A percentile compares a stretch with the other conserved stretches of the same genome.
These are phyloP conservation scores for Centropus unirufus DNA, from an alignment of 2,113 vertebrate species.

Conservation along the genomic window DNA sequence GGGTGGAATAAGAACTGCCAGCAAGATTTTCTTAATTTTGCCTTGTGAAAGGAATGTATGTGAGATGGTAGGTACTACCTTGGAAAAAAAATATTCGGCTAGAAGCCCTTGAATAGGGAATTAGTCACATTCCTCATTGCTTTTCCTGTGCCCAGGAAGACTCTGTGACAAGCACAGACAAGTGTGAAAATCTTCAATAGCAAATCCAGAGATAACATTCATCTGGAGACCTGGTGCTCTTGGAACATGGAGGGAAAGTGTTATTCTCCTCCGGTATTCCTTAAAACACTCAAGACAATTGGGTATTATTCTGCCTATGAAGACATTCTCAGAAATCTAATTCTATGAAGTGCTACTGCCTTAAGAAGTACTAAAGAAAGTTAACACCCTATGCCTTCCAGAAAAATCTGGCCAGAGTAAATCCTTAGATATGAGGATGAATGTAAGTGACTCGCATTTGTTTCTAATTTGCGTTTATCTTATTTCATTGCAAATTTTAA, in stretches of 20 bases:
- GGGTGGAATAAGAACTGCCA: not conserved
- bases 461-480: conserved; percentile 67
- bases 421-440: not conserved
- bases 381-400: not conserved
- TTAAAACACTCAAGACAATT: conserved; percentile 29
- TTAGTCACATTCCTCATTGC: conserved; percentile 5
- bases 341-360: not conserved
- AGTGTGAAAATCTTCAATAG: conserved; percentile 52
- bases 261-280: not conserved
- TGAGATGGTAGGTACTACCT: not conserved
- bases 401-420: not conserved
- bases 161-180: conserved; percentile 29
- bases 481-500: conserved; percentile 73
- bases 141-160: not conserved
- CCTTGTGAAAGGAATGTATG: not conserved
- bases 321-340: not conserved
- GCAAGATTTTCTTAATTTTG: not conserved
- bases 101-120: not conserved
- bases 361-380: not conserved
- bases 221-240: not conserved
- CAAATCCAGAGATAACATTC: conserved; percentile 38
- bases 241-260: not conserved
- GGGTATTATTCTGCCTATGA: not conserved
- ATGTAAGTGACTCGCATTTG: conserved; percentile 31
- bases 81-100: not conserved